Evolutionary conservation across 2,888 invertebrate genomes (phyloP), one percentile per base, ranked within the genome.

Genomic region (Folsomia candida): DNA sequence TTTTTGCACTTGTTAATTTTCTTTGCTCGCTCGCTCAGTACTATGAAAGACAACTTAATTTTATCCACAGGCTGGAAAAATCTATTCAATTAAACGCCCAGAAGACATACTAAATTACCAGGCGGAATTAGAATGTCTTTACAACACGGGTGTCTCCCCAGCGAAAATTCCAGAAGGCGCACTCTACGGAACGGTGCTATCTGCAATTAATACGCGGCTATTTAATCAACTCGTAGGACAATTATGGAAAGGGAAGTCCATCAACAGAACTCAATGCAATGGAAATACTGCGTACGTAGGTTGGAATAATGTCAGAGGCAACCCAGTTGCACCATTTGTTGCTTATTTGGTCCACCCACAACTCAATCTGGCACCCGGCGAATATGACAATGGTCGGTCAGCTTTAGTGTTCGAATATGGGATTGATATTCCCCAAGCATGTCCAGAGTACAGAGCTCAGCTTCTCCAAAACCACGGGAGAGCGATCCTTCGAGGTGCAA

Each of bases 321-420:
- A 2, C 4, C 63, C 63, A 3, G 24, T 64, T 2, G n/a, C 6
- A 24, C 63, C 63, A n/a, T 64, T 64, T 37, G 25, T 64, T 11
- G 63, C 63, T 22, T 3, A 37, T 6, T 11, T 64, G 4, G 4
- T 18, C 18, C 63, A 20, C 2, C 20, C 24, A 6, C 9, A 37
- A 4, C 24, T 64, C 18, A 64, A 64, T 11, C 25, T 64, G 2
- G 63, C 63, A 11, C 51, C 37, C 4, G 63, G 63, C 2, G 63
- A 64, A 47, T 64, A 64, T 64, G 22, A 37, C 37, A 37, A 64
- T 51, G 63, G 63, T n/a, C n/a, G 37, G 51, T 22, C 28, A 4
- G n/a, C 63, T 2, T 24, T 64, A 14, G 18, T 47, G 3, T 3
- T 24, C 2, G 63, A 64, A 18, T 51, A 51, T 24, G 37, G 20